These are phyloP conservation scores for Drosophila oshimai DNA, from an alignment of 1,140 invertebrate genomes.

Conservation along the genomic window DNA sequence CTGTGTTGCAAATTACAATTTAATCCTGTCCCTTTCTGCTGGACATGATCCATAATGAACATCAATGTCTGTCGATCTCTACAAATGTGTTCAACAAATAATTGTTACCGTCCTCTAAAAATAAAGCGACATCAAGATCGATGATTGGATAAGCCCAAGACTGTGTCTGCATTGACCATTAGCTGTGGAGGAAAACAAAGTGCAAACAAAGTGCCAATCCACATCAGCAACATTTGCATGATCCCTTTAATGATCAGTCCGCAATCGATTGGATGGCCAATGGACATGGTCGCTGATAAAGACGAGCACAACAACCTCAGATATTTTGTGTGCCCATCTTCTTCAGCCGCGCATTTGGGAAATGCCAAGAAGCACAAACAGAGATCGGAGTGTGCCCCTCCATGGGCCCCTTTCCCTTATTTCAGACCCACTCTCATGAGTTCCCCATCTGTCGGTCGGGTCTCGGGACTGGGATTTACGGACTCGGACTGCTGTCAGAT, in stretches of 20 bases:
- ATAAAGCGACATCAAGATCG: not conserved
- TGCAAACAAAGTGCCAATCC: not conserved
- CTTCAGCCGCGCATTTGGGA: slow-evolving; percentile 5
- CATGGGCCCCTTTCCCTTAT: not conserved
- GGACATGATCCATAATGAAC: too few species aligned
- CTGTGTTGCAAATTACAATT: too few species aligned
- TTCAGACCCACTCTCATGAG: not conserved
- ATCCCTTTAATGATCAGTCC: slow-evolving; percentile 9
- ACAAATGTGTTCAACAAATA: not conserved
- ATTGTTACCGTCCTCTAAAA: not conserved
- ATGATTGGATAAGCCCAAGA: not conserved
- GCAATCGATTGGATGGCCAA: not conserved
- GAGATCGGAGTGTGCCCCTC: not conserved
- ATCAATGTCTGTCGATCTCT: not conserved
- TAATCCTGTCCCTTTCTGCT: too few species aligned
- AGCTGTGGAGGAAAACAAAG: not conserved
- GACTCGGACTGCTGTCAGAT: slow-evolving; percentile 60
- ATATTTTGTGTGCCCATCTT: not conserved
- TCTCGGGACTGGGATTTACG: slow-evolving; percentile 42
- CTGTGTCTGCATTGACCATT: not conserved
- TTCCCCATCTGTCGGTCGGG: slow-evolving; percentile 23
- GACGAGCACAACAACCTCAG: not conserved
- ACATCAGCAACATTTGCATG: slow-evolving; percentile 1
- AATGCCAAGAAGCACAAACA: slow-evolving; percentile 40
- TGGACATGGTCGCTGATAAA: slow-evolving; percentile 3